Evolutionary conservation across 2,888 invertebrate species (phyloP).

Genomic region (Alloscopus bannaensis): DNA sequence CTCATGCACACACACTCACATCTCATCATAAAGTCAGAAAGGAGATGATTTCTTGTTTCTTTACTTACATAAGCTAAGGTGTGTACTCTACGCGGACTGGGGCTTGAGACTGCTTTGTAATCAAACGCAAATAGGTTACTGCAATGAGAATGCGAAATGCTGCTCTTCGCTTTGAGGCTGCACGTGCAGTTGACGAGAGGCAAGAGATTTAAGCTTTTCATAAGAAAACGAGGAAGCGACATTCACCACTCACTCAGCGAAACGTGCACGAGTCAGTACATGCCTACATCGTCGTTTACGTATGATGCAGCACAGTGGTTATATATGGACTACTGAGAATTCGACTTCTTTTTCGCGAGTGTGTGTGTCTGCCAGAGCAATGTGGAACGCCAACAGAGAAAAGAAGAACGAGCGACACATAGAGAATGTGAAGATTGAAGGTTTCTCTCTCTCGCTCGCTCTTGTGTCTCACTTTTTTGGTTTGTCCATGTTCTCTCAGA

Average conservation of each 20-base stretch:
- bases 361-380: constrained; percentile 28
- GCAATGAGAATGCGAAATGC: constrained; percentile 30
- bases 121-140: constrained; percentile 13
- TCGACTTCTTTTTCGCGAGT: constrained; percentile 7
- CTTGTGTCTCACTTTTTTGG: constrained; percentile 38
- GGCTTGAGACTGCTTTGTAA: constrained; percentile 16
- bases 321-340: constrained; percentile 36
- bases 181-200: constrained; percentile 58
- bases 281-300: not conserved
- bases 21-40: constrained; percentile 9
- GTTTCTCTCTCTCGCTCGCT: constrained; percentile 22
- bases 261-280: constrained; percentile 4
- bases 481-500: constrained; percentile 25
- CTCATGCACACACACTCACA: not conserved
- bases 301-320: not conserved
- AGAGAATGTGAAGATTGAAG: constrained; percentile 59
- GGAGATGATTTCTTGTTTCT: constrained; percentile 14
- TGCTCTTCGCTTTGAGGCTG: constrained; percentile 56
- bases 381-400: constrained; percentile 39
- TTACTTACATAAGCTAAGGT: constrained; percentile 29
- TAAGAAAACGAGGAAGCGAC: constrained; percentile 25
- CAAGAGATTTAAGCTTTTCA: constrained; percentile 53
- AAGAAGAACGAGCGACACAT: constrained; percentile 39
- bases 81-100: too few relatives aligned
- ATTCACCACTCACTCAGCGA: not conserved